These are phyloP conservation scores for Pinna nobilis DNA, from an alignment of 1,140 invertebrate genomes.

Conservation along the genomic window DNA sequence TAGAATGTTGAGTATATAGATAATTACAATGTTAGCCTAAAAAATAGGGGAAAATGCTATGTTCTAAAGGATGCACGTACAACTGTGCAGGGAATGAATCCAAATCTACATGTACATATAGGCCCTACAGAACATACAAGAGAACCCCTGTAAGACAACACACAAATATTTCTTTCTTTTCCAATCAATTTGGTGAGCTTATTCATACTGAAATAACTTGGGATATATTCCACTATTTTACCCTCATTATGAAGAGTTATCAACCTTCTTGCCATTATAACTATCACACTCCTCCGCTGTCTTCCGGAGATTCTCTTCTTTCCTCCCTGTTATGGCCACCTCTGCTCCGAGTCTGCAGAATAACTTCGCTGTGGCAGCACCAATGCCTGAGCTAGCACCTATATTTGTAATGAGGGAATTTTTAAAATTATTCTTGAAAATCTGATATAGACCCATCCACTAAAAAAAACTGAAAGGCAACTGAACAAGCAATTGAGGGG, in stretches of 20 bases:
- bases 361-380: constrained; percentile 50
- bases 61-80: too few species aligned
- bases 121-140: not conserved
- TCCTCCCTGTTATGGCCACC: constrained; percentile 50
- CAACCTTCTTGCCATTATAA: constrained; percentile 4
- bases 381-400: constrained; percentile 63
- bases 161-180: not conserved
- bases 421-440: not conserved
- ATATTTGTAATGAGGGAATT: too few species aligned
- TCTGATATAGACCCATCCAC: not conserved
- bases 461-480: not conserved
- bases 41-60: too few species aligned
- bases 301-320: constrained; percentile 49
- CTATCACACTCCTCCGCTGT: constrained; percentile 48
- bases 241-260: too few species aligned
- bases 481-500: not conserved
- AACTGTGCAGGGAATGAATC: not conserved
- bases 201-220: too few species aligned
- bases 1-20: too few species aligned
- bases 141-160: not conserved
- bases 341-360: constrained; percentile 51
- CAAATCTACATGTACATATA: not conserved
- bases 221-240: too few species aligned
- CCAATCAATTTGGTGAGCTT: not conserved
- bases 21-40: too few species aligned